Evolutionary conservation across 2,113 vertebrate genomes (phyloP).

Genomic region (Arenaria interpres): DNA sequence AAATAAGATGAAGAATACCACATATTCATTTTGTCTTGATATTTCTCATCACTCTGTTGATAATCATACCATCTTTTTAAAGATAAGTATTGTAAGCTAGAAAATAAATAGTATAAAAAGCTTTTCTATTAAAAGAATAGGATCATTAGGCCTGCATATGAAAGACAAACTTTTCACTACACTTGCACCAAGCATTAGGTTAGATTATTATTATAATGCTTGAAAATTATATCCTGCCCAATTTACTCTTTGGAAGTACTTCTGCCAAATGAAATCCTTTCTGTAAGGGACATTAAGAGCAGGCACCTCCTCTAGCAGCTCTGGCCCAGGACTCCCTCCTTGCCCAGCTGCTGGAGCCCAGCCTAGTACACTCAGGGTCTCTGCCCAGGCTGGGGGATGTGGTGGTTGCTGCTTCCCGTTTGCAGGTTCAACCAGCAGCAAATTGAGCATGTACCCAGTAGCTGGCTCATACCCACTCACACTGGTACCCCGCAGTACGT

Average conservation of each 20-base stretch:
- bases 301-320: not conserved
- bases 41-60: not conserved
- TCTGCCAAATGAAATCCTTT: not conserved
- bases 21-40: not conserved
- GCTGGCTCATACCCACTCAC: not conserved
- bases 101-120: not conserved
- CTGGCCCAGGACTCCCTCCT: not conserved
- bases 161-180: not conserved
- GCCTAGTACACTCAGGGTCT: too few species aligned
- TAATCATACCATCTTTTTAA: not conserved
- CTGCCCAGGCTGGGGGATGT: not conserved
- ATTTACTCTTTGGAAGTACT: not conserved
- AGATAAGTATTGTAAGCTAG: not conserved
- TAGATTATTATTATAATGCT: not conserved
- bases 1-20: not conserved
- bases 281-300: not conserved
- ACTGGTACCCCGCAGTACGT: rapidly evolving
- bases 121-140: not conserved
- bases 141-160: not conserved
- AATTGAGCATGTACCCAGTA: not conserved
- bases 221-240: not conserved
- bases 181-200: not conserved
- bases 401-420: too few species aligned
- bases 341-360: not conserved
- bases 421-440: rapidly evolving